phyloP scores from a whole-genome alignment of 2,113 vertebrate genomes.

The Limnothrissa miodon region DNA sequence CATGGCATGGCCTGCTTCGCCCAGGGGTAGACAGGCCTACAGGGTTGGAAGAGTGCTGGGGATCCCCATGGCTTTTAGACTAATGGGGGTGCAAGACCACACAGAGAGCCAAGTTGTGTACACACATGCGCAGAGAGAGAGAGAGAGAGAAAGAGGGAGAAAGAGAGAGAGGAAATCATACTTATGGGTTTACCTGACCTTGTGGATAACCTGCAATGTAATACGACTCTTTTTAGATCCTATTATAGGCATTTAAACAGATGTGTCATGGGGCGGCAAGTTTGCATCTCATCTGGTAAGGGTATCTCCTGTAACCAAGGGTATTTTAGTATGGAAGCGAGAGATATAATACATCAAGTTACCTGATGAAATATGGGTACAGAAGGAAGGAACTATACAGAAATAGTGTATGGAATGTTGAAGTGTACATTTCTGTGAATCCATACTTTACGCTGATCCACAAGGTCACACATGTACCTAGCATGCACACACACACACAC shows the following conservation, averaged over 20 bases:
- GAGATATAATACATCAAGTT: background rate
- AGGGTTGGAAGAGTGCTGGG: slow-evolving; percentile 35
- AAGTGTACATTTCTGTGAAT: slow-evolving; percentile 1
- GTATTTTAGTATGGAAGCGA: background rate
- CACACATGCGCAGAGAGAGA: background rate
- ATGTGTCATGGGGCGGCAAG: slow-evolving; percentile 13
- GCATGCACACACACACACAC: background rate
- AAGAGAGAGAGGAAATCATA: background rate
- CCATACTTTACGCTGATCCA: background rate
- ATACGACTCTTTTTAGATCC: slow-evolving; percentile 52
- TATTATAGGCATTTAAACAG: slow-evolving; percentile 32
- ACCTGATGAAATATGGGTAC: slow-evolving; percentile 11
- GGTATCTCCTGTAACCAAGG: background rate
- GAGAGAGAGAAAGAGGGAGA: background rate
- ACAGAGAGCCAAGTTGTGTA: slow-evolving; percentile 52
- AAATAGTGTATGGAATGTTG: background rate
- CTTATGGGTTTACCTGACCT: slow-evolving; percentile 32
- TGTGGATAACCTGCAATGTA: slow-evolving; percentile 46
- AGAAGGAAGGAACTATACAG: background rate
- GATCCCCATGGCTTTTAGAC: slow-evolving; percentile 51
- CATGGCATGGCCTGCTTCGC: slow-evolving; percentile 22
- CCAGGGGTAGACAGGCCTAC: background rate
- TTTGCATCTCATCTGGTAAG: background rate
- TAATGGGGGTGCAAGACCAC: slow-evolving; percentile 66
- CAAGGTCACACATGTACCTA: background rate